phyloP scores from a whole-genome alignment of 2,113 vertebrate genomes.

The Leuciscus idus region DNA sequence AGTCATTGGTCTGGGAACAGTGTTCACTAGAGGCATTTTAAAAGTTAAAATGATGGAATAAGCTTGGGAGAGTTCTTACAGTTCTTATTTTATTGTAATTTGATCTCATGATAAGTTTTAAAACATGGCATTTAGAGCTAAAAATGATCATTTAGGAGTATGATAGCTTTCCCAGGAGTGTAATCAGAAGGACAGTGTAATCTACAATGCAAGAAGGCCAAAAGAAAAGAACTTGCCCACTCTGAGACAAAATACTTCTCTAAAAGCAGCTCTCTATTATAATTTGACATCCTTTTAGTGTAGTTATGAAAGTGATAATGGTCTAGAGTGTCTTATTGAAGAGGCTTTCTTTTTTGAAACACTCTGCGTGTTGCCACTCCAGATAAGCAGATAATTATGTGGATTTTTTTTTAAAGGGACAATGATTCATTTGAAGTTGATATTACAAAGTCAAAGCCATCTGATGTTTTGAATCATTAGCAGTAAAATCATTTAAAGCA shows the following conservation, averaged over 20 bases:
- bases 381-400: slow-evolving; percentile 36
- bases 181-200: not conserved
- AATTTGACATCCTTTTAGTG: slow-evolving; percentile 50
- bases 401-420: not conserved
- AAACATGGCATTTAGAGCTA: slow-evolving; percentile 15
- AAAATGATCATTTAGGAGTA: not conserved
- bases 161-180: not conserved
- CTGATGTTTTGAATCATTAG: not conserved
- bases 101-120: not conserved
- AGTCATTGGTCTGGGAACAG: not conserved
- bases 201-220: not conserved
- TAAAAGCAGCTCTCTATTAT: slow-evolving; percentile 23
- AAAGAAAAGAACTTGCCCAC: not conserved
- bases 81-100: slow-evolving; percentile 4
- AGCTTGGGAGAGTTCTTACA: not conserved
- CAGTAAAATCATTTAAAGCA: slow-evolving; percentile 30
- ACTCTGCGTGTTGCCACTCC: slow-evolving; percentile 20
- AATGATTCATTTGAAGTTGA: slow-evolving; percentile 7
- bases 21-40: not conserved
- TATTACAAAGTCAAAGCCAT: slow-evolving; percentile 6
- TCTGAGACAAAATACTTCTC: not conserved
- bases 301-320: slow-evolving; percentile 62
- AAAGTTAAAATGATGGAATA: not conserved
- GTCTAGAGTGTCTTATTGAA: slow-evolving; percentile 21
- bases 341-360: not conserved